Evolutionary conservation across 2,888 invertebrate species (phyloP), one percentile per base, ranked within the genome.

Genomic region (Chouioia cunea): DNA sequence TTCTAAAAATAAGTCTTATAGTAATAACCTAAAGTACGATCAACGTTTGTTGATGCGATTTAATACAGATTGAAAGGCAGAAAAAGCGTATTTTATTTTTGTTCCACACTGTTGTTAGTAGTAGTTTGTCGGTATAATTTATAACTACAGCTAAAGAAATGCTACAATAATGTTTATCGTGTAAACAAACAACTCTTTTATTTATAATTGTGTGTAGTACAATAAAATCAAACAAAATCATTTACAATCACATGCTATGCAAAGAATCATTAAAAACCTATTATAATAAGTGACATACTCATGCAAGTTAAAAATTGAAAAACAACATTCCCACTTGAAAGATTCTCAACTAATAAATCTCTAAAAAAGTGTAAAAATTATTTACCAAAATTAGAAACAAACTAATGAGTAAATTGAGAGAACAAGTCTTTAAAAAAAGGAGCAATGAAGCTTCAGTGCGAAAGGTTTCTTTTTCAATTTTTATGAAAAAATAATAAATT

Each of bases 401-500:
- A 43, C 4, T 3, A 22, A 68, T 27, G 8, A 65, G 57, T 65
- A 62, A 63, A 15, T 59, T 20, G 60, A 48, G 43, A 64, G 46
- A 56, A 10, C 22, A 68, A 57, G 46, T 16, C 50, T 59, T 23
- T 64, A 62, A 63, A 48, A 50, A 50, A 65, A 59, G 47, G 52
- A 65, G 44, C 46, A 65, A 4, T n/a, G 53, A 62, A 62, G 2
- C 18, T 65, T 50, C 14, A 4, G 27, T 12, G 46, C 59, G n/a
- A 73, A 60, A 43, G 14, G 16, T 73, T 65, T 70, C 52, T 54
- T 70, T 71, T 73, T 58, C 48, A 68, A 71, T 56, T 73, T 65
- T 67, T 66, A 67, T 60, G 59, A 59, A 66, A 57, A 73, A 73
- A 70, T 18, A 73, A 70, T 70, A 56, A 66, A 57, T 67, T 60